Conservation (phyloP, 2,797 vertebrate genomes). For the Scomberomorus guttatus region DNA sequence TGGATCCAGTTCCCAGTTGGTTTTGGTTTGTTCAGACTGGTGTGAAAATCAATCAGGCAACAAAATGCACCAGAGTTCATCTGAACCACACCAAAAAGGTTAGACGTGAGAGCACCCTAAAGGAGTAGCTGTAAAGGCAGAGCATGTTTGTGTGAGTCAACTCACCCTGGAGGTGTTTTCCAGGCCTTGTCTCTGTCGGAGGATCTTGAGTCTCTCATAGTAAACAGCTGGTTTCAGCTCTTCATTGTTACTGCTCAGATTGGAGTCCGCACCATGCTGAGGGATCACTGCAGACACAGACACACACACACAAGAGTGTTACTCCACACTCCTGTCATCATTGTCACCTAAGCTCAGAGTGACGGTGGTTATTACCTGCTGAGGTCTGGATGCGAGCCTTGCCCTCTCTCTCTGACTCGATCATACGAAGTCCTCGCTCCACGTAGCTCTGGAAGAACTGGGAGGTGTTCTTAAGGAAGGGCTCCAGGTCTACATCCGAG, state of each 20-base stretch:
- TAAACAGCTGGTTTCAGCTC: slow-evolving; percentile 96
- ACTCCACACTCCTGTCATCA: neutral
- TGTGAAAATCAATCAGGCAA: too few species aligned
- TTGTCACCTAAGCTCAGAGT: neutral
- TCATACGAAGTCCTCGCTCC: slow-evolving; percentile 96
- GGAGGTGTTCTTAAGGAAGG: slow-evolving; percentile 96
- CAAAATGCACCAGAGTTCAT: too few species aligned
- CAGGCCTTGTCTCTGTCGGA: slow-evolving; percentile 95
- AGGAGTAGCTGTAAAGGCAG: too few species aligned
- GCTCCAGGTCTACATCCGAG: slow-evolving; percentile 95
- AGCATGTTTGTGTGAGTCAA: neutral
- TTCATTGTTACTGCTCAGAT: slow-evolving; percentile 87
- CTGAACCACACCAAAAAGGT: too few species aligned
- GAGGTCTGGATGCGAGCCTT: slow-evolving; percentile 91
- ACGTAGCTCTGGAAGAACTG: slow-evolving; percentile 99
- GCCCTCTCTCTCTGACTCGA: slow-evolving; percentile 95
- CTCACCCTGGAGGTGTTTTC: slow-evolving; percentile 93
- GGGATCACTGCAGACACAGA: slow-evolving; percentile 87
- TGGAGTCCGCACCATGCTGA: slow-evolving; percentile 87
- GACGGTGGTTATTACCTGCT: slow-evolving; percentile 81
- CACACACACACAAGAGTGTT: neutral
- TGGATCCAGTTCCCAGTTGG: too few species aligned
- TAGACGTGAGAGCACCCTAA: too few species aligned
- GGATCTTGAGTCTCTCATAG: slow-evolving; percentile 96
- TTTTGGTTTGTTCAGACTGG: too few species aligned